These are phyloP conservation scores for Sebastes hubbsi DNA, from an alignment of 2,797 vertebrate genomes.

Conservation along the genomic window DNA sequence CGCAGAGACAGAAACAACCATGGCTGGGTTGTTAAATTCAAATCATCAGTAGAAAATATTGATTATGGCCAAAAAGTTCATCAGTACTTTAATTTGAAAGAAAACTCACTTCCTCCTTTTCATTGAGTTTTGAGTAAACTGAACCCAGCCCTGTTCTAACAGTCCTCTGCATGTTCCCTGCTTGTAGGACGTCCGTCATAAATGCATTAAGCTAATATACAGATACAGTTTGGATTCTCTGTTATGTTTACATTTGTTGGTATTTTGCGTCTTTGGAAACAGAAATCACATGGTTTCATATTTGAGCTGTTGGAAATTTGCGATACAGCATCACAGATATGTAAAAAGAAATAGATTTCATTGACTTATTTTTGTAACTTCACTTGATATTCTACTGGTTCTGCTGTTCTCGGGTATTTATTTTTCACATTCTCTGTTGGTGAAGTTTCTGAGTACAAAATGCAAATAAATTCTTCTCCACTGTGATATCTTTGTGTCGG, in stretches of 20 bases:
- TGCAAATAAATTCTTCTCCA: slow-evolving; percentile 57
- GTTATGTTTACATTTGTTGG: slow-evolving; percentile 55
- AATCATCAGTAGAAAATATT: neutral
- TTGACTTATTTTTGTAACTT: slow-evolving; percentile 54
- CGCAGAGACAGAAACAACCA: neutral
- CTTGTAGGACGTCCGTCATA: neutral
- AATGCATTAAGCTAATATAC: neutral
- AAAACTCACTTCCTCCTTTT: neutral
- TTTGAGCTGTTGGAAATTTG: slow-evolving; percentile 9
- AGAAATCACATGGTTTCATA: neutral
- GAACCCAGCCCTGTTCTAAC: neutral
- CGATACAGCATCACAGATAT: slow-evolving; percentile 1
- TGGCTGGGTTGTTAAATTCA: neutral
- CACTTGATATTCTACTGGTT: slow-evolving; percentile 35
- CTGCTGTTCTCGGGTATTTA: slow-evolving; percentile 65
- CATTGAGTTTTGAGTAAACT: neutral
- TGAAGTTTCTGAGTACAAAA: slow-evolving; percentile 49
- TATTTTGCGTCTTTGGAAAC: slow-evolving; percentile 15
- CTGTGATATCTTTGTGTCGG: neutral
- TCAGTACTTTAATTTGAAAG: neutral
- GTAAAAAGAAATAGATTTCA: slow-evolving; percentile 38
- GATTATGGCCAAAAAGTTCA: neutral
- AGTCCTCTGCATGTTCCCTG: neutral
- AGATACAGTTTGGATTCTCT: slow-evolving; percentile 18
- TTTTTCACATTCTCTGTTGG: slow-evolving; percentile 52